Evolutionary conservation across 2,797 vertebrate genomes (phyloP), one percentile per base, ranked within the genome.

Genomic region (Parambassis ranga): DNA sequence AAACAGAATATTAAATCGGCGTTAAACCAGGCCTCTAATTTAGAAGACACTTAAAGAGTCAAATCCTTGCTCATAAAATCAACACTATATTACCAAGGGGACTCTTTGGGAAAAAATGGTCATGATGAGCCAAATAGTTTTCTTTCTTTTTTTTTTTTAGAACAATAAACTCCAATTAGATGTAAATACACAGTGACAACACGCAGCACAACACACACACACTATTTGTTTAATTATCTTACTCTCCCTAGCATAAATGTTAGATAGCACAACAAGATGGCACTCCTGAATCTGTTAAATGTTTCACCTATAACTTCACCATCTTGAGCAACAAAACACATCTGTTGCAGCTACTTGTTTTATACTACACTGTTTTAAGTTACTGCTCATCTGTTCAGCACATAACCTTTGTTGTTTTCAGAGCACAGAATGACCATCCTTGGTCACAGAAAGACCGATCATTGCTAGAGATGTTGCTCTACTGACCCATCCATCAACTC

Each of bases 1-100:
- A 88, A 89, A 90, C 87, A 84, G 83, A 90, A 89, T 90, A 90
- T 90, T 89, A 91, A 87, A 89, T 84, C 65, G 59, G 69, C 33
- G 50, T 86, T 86, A 90, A 90, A 88, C 60, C 60, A 64, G 71
- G 72, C 73, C 71, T 83, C 84, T 84, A 82, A 90, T 87, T 88
- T 89, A 79, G 75, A 85, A 83, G 75, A 85, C 80, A 75, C 83
- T 90, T 86, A 81, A 85, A 88, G 89, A 88, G 79, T 81, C 81
- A 84, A 84, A 89, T 84, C 68, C 67, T 82, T 36, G 53, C 65
- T 60, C 62, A 79, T 90, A 82, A 90, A 89, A 72, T 76, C 79
- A 87, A 87, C 72, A 74, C 57, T 63, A 56, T 62, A 74, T 66
- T 71, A 81, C 71, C 52, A 68, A 63, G 52, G 72, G 57, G 73